Conservation (phyloP, 2,888 invertebrate species). For the Spodoptera exigua region DNA sequence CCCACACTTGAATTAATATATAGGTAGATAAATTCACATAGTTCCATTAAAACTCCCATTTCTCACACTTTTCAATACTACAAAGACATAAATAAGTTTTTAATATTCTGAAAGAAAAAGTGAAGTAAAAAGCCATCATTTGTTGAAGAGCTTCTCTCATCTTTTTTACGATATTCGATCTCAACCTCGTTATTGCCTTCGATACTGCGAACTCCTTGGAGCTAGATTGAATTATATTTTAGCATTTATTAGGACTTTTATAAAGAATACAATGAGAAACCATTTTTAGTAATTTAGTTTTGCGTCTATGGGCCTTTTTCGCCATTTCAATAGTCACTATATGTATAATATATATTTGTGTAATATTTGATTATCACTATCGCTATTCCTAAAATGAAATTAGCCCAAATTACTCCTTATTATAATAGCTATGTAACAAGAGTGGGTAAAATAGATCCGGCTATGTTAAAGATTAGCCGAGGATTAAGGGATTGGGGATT, state of each 20-base stretch:
- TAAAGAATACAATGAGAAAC: conserved; percentile 1
- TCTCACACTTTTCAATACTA: neutral
- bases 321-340: too few species aligned
- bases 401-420: too few species aligned
- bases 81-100: conserved; percentile 4
- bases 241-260: conserved; percentile 4
- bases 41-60: neutral
- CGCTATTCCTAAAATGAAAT: too few species aligned
- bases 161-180: conserved; percentile 19
- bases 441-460: too few species aligned
- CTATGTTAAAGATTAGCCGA: too few species aligned
- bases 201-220: neutral
- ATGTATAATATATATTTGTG: too few species aligned
- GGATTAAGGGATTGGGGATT: too few species aligned
- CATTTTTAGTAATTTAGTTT: neutral
- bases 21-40: too few species aligned
- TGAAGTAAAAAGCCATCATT: conserved; percentile 20
- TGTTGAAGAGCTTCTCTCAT: conserved; percentile 7
- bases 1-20: too few species aligned
- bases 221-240: neutral
- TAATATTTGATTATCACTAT: too few species aligned
- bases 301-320: too few species aligned
- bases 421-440: too few species aligned
- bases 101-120: neutral
- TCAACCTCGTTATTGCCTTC: conserved; percentile 7